Evolutionary conservation across 1,140 invertebrate species (phyloP), one percentile per base, ranked within the genome.

Genomic region (Cherax quadricarinatus): DNA sequence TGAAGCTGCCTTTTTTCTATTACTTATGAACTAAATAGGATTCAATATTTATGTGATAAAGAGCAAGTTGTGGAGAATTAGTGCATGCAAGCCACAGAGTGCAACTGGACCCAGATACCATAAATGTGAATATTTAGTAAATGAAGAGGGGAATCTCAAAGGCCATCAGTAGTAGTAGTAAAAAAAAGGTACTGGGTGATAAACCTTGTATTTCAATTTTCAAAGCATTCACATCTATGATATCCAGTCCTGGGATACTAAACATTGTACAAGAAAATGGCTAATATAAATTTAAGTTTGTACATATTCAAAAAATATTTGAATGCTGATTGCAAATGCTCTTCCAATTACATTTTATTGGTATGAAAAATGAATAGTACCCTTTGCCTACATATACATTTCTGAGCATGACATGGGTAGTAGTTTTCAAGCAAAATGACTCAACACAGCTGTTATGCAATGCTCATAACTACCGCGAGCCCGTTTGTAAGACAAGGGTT

Each of bases 371-470:
- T 49, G 16, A 14, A 49, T 49, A 81, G 48, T 16, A 51, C 48
- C 41, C 5, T 57, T 81, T 51, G 51, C 3, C 21, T 62, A 4
- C 24, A 60, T 12, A 84, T 53, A 41, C 2, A 41, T 49, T 84
- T 88, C 49, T 82, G 88, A 90, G 88, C 66, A 83, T 16, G 82
- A 78, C 81, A 62, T 84, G 88, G 78, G 66, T 73, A 49, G 66
- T 18, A 90, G 81, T 82, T 73, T 89, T 84, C 88, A 90, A 78
- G 82, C 81, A 84, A 66, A 73, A 53, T 90, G 88, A 90, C 88
- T 90, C 73, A 78, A 90, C 80, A 84, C 81, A 90, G 88, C 88
- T 90, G 88, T 90, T 90, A 90, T 90, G 88, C 82, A 90, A 21
- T 60, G 18, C 82, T 85, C 81, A 73, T 90, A 90, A 90, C 88